Conservation (phyloP, 2,797 vertebrate genomes). For the Megaceryle alcyon region DNA sequence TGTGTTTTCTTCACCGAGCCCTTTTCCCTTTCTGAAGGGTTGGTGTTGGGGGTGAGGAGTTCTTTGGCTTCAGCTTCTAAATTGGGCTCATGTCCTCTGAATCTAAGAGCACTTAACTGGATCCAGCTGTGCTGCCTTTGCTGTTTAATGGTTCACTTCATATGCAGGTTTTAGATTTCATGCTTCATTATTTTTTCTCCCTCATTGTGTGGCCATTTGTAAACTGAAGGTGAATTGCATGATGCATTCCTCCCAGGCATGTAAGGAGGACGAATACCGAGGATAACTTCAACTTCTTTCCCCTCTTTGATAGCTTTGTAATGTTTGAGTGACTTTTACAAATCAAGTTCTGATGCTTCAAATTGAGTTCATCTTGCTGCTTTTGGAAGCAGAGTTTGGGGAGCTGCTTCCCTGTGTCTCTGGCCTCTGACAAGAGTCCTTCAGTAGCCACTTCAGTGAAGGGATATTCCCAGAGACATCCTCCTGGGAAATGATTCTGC, state of each 20-base stretch:
- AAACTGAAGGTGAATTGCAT: background rate
- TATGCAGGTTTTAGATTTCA: conserved; percentile 36
- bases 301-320: rapidly evolving
- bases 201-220: conserved; percentile 13
- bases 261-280: background rate
- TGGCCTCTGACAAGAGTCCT: too few relatives aligned
- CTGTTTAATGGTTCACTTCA: conserved; percentile 32
- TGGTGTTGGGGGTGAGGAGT: background rate
- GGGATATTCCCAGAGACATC: background rate
- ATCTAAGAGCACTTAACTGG: background rate
- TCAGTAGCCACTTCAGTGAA: rapidly evolving
- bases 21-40: background rate
- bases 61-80: background rate
- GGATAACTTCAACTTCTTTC: background rate
- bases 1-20: background rate
- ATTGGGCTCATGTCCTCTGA: background rate
- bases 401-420: background rate
- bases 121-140: conserved; percentile 33
- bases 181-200: conserved; percentile 24
- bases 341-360: rapidly evolving
- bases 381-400: background rate
- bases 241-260: background rate
- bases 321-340: background rate
- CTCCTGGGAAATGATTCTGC: background rate
- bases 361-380: background rate